A percentile compares a stretch with the other conserved stretches of the same genome.
Evolutionary conservation across 2,113 vertebrate species (phyloP).

Genomic region (Pleuronectes platessa): DNA sequence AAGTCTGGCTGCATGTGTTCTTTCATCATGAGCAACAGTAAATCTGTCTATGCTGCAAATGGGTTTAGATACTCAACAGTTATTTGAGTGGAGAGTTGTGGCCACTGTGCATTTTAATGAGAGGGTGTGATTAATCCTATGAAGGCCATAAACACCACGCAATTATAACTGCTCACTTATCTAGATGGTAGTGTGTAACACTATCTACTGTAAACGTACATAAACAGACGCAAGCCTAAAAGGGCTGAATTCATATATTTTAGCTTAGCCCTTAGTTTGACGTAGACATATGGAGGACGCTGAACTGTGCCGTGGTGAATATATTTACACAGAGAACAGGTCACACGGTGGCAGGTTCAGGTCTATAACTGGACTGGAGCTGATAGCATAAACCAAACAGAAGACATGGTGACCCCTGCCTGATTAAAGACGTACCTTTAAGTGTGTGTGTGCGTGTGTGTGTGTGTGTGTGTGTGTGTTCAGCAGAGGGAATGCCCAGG

Average conservation of each 20-base stretch:
- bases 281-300: background rate
- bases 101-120: background rate
- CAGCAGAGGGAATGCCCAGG: constrained; percentile 25
- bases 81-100: too few species aligned
- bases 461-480: constrained; percentile 9
- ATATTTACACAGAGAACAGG: constrained; percentile 18
- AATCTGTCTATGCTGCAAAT: too few species aligned
- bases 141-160: background rate
- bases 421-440: constrained; percentile 24
- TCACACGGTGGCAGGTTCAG: constrained; percentile 7
- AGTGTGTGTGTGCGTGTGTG: background rate
- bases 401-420: constrained; percentile 23
- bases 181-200: background rate
- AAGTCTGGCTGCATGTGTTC: too few species aligned
- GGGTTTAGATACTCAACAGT: too few species aligned
- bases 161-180: background rate
- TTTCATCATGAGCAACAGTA: too few species aligned
- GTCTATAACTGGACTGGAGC: constrained; percentile 17
- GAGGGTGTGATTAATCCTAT: background rate
- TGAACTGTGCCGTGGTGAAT: background rate
- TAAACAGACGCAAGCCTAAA: too few species aligned
- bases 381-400: constrained; percentile 32
- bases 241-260: background rate
- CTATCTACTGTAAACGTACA: background rate
- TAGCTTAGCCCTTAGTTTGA: constrained; percentile 5